phyloP scores from a whole-genome alignment of 2,113 vertebrate species.

The Nansenia antarctica region DNA sequence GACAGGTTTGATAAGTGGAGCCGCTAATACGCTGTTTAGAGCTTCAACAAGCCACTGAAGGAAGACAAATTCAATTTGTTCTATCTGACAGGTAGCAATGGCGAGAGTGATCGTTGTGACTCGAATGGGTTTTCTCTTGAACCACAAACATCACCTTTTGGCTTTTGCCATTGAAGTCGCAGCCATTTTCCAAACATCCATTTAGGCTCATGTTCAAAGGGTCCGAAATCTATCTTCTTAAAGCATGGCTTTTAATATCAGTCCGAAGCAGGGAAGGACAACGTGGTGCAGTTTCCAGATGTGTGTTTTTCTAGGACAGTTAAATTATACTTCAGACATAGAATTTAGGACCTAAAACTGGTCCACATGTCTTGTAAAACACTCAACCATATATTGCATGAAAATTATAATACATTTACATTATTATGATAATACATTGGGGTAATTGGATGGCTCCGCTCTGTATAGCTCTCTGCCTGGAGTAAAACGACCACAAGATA shows the following conservation, averaged over 20 bases:
- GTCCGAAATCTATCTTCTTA: constrained; percentile 50
- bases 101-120: constrained; percentile 63
- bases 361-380: too few species aligned
- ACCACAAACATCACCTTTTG: constrained; percentile 64
- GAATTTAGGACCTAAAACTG: constrained; percentile 24
- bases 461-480: too few species aligned
- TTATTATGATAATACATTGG: too few species aligned
- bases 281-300: constrained; percentile 20
- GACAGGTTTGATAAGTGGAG: constrained; percentile 78
- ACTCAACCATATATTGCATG: too few species aligned
- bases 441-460: too few species aligned
- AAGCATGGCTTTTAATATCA: constrained; percentile 58
- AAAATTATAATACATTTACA: too few species aligned
- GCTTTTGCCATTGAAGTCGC: constrained; percentile 60
- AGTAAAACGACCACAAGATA: too few species aligned
- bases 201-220: constrained; percentile 52
- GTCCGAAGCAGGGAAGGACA: constrained; percentile 37
- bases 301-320: constrained; percentile 30
- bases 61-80: constrained; percentile 82
- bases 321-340: constrained; percentile 1
- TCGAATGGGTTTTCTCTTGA: constrained; percentile 57
- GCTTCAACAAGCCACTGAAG: constrained; percentile 66
- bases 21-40: constrained; percentile 76
- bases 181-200: constrained; percentile 62
- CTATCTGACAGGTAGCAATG: constrained; percentile 71